Percentiles rank a stretch among this genome's conserved stretches.
Conservation (phyloP, 2,113 vertebrate genomes). For the Jaculus jaculus region DNA sequence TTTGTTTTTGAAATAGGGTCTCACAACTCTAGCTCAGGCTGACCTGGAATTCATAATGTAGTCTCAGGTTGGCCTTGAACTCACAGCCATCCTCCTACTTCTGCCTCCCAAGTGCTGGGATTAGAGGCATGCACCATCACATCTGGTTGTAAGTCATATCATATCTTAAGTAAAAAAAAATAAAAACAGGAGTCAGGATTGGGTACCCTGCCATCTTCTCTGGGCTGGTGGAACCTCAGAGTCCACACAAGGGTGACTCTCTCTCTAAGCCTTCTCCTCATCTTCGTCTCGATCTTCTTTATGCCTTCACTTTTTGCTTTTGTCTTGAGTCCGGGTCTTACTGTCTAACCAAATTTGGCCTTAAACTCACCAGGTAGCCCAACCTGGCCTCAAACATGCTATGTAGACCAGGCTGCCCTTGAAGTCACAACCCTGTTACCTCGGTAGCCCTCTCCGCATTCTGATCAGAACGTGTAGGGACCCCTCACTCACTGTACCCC, state of each 20-base stretch:
- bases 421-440: neutral
- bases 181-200: neutral
- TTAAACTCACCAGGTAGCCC: neutral
- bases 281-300: neutral
- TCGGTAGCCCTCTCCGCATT: neutral
- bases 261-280: neutral
- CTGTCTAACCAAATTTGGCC: too few relatives aligned
- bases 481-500: fast-evolving
- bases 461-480: neutral
- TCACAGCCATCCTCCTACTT: too few relatives aligned
- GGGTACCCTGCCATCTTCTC: neutral
- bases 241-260: fast-evolving
- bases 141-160: too few relatives aligned
- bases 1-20: too few relatives aligned
- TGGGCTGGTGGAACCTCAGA: neutral
- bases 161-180: neutral
- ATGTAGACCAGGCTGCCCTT: neutral
- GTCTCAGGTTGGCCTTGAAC: too few relatives aligned
- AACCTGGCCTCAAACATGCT: neutral
- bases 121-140: too few relatives aligned
- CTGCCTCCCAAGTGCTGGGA: too few relatives aligned
- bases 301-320: neutral
- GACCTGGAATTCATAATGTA: too few relatives aligned
- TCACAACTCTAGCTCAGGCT: too few relatives aligned
- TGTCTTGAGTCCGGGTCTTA: too few relatives aligned